Evolutionary conservation across 2,797 vertebrate genomes (phyloP).

Genomic region (Borostomias antarcticus): DNA sequence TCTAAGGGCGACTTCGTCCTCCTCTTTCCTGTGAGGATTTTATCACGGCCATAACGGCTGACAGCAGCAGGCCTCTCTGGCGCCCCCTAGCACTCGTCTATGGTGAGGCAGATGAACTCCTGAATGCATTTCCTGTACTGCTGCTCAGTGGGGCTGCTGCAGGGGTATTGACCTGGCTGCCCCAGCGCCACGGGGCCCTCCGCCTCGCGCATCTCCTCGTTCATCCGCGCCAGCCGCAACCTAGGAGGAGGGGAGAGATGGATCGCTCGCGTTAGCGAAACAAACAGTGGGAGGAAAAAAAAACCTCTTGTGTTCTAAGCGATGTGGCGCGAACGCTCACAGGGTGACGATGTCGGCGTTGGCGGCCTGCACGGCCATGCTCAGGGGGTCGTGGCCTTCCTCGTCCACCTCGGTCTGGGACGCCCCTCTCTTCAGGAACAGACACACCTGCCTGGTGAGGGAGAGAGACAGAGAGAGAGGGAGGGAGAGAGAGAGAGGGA

Average conservation of each 20-base stretch:
- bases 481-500: background rate
- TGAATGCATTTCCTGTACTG: conserved; percentile 99
- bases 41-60: background rate
- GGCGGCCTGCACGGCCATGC: conserved; percentile 91
- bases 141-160: conserved; percentile 95
- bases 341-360: conserved; percentile 97
- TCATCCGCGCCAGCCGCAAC: conserved; percentile 95
- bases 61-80: conserved; percentile 7
- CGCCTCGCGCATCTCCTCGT: conserved; percentile 96
- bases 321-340: conserved; percentile 71
- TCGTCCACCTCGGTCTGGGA: conserved; percentile 89
- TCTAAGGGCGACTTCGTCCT: conserved; percentile 52
- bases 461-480: background rate
- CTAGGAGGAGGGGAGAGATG: conserved; percentile 57
- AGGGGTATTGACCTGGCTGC: conserved; percentile 90
- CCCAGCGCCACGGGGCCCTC: conserved; percentile 83
- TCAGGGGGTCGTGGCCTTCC: conserved; percentile 90
- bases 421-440: conserved; percentile 94
- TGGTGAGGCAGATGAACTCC: conserved; percentile 98
- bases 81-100: conserved; percentile 91
- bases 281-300: background rate
- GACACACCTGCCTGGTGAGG: conserved; percentile 88
- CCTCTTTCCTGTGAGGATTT: conserved; percentile 11
- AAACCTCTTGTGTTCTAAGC: background rate
- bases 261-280: background rate